Base-by-base conservation (phyloP, 2,888 invertebrate species). In the Ormyrus rosae region DNA sequence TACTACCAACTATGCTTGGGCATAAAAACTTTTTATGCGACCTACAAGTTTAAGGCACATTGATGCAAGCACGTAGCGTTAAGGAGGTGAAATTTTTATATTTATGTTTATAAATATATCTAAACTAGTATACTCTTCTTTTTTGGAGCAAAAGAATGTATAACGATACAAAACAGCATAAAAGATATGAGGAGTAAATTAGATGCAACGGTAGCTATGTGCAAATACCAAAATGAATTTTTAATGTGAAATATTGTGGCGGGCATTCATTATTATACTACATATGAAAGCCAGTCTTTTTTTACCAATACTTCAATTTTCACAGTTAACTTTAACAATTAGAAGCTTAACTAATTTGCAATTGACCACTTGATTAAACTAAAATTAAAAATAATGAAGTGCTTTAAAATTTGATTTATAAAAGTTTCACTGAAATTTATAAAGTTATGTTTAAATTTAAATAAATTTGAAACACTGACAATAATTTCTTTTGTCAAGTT, bases 21-120 rank as follows among this genome's bases (percentile, higher is more conserved):
- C 85, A 85, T 79, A 58, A 78, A 86, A 84, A 83, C 83, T 85
- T 85, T 86, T 89, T 85, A 83, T 86, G 86, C 84, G 85, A 85
- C 84, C 82, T 85, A 85, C 84, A 83, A 85, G 68, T 82, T 82
- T 83, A 81, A 83, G 83, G 83, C 80, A 75, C 67, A 79, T 72
- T 56, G 79, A 78, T 83, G 80, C 80, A 81, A 83, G 65, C 73
- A 71, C 56, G 45, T 80, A 82, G 70, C 9, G 45, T 80, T 80
- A 76, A 82, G 79, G 13, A 77, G 77, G 74, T 73, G 76, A 80
- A 82, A 82, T 73, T 79, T 80, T 82, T 80, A 82, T 80, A 82
- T 80, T 82, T 82, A 73, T 81, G 81, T 81, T 81, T 78, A 78
- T 78, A 78, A 73, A 73, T 81, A 78, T 76, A 67, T 69, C 13